phyloP scores from a whole-genome alignment of 2,113 vertebrate species.

The Arizona elegans region DNA sequence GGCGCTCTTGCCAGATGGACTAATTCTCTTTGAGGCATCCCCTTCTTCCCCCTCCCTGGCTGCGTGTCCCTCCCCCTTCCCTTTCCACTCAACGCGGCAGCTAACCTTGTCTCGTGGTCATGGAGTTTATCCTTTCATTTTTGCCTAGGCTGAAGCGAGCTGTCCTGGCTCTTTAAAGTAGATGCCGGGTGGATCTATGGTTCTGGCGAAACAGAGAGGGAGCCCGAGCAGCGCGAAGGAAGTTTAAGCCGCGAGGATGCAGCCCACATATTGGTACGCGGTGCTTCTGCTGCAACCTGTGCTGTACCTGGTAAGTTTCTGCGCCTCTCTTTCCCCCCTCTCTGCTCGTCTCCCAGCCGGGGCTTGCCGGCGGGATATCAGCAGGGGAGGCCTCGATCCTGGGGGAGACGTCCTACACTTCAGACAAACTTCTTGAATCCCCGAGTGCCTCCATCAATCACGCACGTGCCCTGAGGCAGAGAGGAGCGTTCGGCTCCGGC shows the following conservation, averaged over 20 bases:
- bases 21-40: not conserved
- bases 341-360: not conserved
- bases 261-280: constrained; percentile 87
- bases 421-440: not conserved
- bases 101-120: constrained; percentile 72
- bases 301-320: constrained; percentile 88
- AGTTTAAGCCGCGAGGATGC: constrained; percentile 95
- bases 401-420: not conserved
- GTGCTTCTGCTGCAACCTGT: constrained; percentile 88
- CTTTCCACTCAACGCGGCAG: constrained; percentile 32
- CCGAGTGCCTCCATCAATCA: not conserved
- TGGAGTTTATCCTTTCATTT: constrained; percentile 84
- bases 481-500: not conserved
- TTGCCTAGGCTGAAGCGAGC: constrained; percentile 82
- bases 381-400: not conserved
- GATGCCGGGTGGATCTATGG: constrained; percentile 93
- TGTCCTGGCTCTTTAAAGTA: constrained; percentile 79
- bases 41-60: constrained; percentile 12
- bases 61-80: constrained; percentile 30
- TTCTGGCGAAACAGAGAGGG: constrained; percentile 79
- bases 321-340: too few relatives aligned
- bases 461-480: not conserved
- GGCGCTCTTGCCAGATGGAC: constrained; percentile 44
- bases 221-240: constrained; percentile 82
- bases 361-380: not conserved